Conservation (phyloP, 2,113 vertebrate species). For the Halichoerus grypus region DNA sequence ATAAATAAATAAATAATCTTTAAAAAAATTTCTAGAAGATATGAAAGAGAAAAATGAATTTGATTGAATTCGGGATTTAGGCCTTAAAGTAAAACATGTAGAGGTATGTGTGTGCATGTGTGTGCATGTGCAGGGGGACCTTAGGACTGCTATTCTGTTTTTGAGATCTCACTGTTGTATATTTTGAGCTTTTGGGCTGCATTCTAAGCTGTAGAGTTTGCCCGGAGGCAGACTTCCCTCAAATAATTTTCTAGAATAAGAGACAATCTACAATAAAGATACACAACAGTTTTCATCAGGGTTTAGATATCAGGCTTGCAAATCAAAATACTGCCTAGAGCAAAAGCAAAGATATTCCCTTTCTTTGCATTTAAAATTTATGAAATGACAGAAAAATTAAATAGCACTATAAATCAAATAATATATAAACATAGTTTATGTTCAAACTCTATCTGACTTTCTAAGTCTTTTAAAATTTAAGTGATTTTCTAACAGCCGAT, state of each 20-base stretch:
- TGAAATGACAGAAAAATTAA: conserved; percentile 78
- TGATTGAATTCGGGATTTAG: background rate
- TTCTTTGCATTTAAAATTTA: conserved; percentile 74
- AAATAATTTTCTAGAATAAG: background rate
- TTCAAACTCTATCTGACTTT: background rate
- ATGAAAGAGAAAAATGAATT: background rate
- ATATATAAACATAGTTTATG: conserved; percentile 60
- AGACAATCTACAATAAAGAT: background rate
- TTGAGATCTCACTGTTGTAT: background rate
- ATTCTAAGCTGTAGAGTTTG: background rate
- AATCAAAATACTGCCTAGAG: conserved; percentile 69
- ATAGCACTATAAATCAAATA: conserved; percentile 64
- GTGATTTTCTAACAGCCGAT: conserved; percentile 15
- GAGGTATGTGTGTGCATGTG: background rate
- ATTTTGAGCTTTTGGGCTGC: background rate
- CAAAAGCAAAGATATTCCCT: conserved; percentile 43
- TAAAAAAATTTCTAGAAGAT: background rate
- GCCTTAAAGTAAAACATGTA: background rate
- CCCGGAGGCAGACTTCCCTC: background rate
- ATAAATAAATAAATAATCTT: no score
- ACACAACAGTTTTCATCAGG: background rate
- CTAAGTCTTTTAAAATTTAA: conserved; percentile 55
- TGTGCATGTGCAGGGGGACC: accelerated
- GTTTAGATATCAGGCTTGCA: conserved; percentile 44
- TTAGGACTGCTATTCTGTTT: background rate